Conservation (phyloP, 2,888 invertebrate species). For the Chaetogeoica ovagalla region DNA sequence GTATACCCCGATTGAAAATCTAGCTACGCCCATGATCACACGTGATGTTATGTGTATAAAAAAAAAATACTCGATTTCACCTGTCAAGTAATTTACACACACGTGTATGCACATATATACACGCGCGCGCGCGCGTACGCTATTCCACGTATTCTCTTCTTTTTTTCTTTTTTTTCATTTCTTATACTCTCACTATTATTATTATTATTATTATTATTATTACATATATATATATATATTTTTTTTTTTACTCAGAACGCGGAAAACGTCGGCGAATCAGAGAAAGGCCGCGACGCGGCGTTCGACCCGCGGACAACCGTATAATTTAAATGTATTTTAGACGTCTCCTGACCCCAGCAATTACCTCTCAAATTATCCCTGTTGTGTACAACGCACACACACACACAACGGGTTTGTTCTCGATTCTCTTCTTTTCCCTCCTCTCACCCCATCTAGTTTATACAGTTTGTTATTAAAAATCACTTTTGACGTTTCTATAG, state of each 20-base stretch:
- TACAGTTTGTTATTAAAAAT: constrained; percentile 53
- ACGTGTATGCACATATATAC: not conserved
- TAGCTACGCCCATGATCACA: no score
- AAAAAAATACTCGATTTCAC: constrained; percentile 36
- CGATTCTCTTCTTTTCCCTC: constrained; percentile 12
- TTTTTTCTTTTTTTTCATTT: constrained; percentile 23
- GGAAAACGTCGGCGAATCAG: constrained; percentile 49
- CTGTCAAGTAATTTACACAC: constrained; percentile 39
- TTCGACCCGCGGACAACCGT: constrained; percentile 46
- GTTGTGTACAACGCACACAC: constrained; percentile 30
- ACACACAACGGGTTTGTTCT: constrained; percentile 48
- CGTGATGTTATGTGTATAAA: no score
- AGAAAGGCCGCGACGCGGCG: constrained; percentile 35
- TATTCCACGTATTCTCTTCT: constrained; percentile 31
- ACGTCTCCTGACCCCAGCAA: constrained; percentile 50
- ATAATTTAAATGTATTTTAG: constrained; percentile 53
- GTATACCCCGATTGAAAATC: no score
- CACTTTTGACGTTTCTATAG: constrained; percentile 53
- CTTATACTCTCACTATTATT: constrained; percentile 43
- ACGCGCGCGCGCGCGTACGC: not conserved
- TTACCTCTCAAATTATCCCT: constrained; percentile 53
- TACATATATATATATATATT: constrained; percentile 12
- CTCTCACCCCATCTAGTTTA: not conserved
- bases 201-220: constrained; percentile 12
- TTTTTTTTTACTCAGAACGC: constrained; percentile 41